Conservation (phyloP, 2,888 invertebrate species). For the Koerneria pararmatus region DNA sequence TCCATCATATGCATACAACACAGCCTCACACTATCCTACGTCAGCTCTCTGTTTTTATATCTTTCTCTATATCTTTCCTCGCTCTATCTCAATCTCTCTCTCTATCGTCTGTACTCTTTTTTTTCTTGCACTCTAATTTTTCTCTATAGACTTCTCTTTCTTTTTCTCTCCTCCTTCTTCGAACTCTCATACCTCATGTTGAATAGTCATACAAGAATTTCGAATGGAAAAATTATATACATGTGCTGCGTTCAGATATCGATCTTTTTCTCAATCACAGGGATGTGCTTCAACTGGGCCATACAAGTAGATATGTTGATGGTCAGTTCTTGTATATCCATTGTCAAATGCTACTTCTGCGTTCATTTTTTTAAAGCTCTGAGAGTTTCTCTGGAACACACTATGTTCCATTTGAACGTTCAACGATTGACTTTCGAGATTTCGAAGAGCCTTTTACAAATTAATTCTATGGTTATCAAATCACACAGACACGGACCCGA, state of each 20-base stretch:
- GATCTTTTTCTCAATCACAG: slow-evolving; percentile 64
- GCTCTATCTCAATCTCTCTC: neutral
- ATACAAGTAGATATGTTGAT: slow-evolving; percentile 85
- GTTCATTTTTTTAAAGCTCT: neutral
- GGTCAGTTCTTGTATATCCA: slow-evolving; percentile 29
- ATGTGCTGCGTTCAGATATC: slow-evolving; percentile 61
- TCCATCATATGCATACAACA: slow-evolving; percentile 71
- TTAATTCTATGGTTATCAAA: too few species aligned
- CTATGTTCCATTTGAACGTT: too few species aligned
- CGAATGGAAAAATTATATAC: too few species aligned
- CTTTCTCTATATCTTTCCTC: neutral
- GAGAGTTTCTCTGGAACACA: too few species aligned
- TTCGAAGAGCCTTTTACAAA: too few species aligned
- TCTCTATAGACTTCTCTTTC: too few species aligned
- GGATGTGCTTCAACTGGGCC: slow-evolving; percentile 94
- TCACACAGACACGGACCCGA: too few species aligned
- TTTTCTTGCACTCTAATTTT: neutral
- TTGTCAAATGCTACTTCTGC: neutral
- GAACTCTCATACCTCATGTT: too few species aligned
- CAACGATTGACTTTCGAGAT: too few species aligned
- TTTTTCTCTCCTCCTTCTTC: too few species aligned
- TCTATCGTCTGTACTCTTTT: neutral
- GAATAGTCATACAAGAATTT: too few species aligned
- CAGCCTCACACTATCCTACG: slow-evolving; percentile 70
- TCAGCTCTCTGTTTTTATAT: slow-evolving; percentile 4